Evolutionary conservation across 2,113 vertebrate genomes (phyloP).

Genomic region (Oreochromis aureus): DNA sequence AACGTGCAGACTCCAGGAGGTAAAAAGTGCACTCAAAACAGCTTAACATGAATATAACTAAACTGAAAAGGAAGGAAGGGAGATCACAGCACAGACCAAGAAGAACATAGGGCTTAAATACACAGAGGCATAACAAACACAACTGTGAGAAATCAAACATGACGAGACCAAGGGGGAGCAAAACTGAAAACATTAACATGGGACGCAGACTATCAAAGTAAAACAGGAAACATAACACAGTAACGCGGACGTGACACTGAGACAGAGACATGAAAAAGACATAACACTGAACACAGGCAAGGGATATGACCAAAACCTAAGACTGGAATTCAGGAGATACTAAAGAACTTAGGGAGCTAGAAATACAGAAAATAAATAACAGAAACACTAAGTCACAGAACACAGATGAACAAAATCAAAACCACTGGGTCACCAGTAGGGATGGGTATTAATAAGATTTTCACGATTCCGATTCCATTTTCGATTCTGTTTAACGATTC

Average conservation of each 20-base stretch:
- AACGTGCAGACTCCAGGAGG: background rate
- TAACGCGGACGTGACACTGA: accelerated
- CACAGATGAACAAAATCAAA: too few species aligned
- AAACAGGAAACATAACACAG: background rate
- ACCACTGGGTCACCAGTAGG: too few species aligned
- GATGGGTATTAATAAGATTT: too few species aligned
- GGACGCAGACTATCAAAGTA: accelerated
- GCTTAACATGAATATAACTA: background rate
- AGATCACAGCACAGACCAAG: background rate
- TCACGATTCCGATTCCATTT: too few species aligned
- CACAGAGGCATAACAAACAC: background rate
- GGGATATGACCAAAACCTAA: background rate
- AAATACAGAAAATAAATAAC: background rate
- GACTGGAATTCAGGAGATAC: background rate
- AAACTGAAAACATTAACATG: background rate
- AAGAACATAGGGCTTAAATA: too few species aligned
- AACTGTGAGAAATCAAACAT: background rate
- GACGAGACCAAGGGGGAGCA: background rate
- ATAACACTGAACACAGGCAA: accelerated
- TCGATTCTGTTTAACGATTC: too few species aligned
- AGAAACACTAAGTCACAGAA: too few species aligned
- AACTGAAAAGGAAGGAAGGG: background rate
- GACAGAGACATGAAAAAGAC: background rate
- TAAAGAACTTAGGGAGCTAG: background rate
- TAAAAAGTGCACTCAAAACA: accelerated